These are phyloP conservation scores for Pseudocheirus occidentalis DNA, from an alignment of 2,797 vertebrate genomes.

Conservation along the genomic window DNA sequence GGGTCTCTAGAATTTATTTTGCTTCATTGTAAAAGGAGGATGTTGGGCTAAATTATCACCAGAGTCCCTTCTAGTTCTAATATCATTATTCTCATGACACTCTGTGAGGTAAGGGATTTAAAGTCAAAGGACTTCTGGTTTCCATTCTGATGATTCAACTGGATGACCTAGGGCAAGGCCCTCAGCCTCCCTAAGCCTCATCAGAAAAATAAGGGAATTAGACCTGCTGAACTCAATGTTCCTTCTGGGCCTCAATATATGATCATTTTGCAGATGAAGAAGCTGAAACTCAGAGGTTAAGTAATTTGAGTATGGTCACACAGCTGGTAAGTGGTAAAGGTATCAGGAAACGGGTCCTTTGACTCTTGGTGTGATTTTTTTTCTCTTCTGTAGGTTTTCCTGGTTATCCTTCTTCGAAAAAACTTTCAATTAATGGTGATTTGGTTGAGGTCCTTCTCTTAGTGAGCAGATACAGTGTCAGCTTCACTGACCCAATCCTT, in stretches of 20 bases:
- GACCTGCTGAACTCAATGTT: background rate
- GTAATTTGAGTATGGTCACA: background rate
- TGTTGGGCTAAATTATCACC: background rate
- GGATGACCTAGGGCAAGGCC: background rate
- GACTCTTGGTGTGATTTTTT: background rate
- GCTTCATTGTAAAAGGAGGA: background rate
- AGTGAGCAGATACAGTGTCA: background rate
- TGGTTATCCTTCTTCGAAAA: slow-evolving; percentile 15
- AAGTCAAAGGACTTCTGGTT: background rate
- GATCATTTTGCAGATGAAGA: background rate
- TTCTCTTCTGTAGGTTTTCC: slow-evolving; percentile 16
- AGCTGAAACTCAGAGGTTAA: background rate
- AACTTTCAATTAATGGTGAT: background rate
- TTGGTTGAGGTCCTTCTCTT: slow-evolving; percentile 4
- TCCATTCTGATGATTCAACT: background rate
- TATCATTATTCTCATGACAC: background rate
- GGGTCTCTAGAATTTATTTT: background rate
- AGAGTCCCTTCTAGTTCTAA: background rate
- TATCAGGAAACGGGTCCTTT: background rate
- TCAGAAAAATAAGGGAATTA: background rate
- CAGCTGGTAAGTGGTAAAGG: slow-evolving; percentile 3
- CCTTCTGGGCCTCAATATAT: background rate
- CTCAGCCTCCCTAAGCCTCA: background rate
- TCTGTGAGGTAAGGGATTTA: background rate
- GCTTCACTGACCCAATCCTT: background rate